phyloP scores from a whole-genome alignment of 2,113 vertebrate genomes.

The Fregata magnificens region DNA sequence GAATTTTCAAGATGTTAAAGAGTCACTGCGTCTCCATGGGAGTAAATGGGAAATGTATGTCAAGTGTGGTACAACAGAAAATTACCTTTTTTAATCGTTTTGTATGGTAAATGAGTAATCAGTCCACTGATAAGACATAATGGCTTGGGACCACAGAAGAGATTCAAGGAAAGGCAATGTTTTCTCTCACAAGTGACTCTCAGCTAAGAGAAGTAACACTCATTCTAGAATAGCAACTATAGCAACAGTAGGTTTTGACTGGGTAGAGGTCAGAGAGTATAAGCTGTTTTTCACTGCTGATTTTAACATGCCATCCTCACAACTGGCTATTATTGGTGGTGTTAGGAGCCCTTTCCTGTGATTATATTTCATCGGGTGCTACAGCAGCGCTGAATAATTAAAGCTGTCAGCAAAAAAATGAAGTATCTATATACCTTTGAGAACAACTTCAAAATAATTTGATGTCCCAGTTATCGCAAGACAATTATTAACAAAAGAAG shows the following conservation, averaged over 20 bases:
- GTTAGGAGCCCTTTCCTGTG: not conserved
- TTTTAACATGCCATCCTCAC: constrained; percentile 12
- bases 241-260: constrained; percentile 22
- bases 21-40: not conserved
- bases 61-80: not conserved
- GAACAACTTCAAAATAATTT: constrained; percentile 32
- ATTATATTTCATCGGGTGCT: constrained; percentile 2
- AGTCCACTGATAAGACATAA: not conserved
- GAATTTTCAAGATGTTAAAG: not conserved
- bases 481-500: constrained; percentile 1
- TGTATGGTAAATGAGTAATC: not conserved
- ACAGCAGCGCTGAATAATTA: constrained; percentile 23
- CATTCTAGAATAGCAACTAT: not conserved
- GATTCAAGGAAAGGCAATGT: not conserved
- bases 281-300: constrained; percentile 30
- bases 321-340: constrained; percentile 7
- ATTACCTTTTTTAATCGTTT: not conserved
- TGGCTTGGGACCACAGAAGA: not conserved
- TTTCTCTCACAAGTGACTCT: not conserved
- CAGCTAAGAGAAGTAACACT: not conserved
- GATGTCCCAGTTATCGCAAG: not conserved
- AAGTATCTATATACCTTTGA: not conserved
- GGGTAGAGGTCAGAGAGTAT: constrained; percentile 19
- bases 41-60: not conserved
- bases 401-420: constrained; percentile 29